Conservation (phyloP, 2,797 vertebrate species). For the Gymnocypris eckloni region DNA sequence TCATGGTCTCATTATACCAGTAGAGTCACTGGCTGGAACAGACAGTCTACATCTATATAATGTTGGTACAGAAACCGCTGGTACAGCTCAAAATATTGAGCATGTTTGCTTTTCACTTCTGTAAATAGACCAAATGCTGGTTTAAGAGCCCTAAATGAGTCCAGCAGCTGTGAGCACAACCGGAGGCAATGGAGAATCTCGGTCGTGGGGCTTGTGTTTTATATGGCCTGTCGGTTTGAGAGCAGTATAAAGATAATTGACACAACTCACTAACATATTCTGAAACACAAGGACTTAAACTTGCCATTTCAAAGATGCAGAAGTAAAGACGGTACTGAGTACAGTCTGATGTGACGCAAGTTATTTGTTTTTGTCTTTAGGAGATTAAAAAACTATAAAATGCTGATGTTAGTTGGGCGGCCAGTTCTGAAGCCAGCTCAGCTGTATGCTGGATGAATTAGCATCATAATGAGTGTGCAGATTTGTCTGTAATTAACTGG, state of each 20-base stretch:
- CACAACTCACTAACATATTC: neutral
- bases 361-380: neutral
- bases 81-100: conserved; percentile 68
- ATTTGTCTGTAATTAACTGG: conserved; percentile 59
- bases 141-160: conserved; percentile 67
- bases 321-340: neutral
- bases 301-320: neutral
- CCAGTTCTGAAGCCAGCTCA: conserved; percentile 28
- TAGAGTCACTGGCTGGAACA: conserved; percentile 61
- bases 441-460: conserved; percentile 52
- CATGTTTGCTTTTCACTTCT: conserved; percentile 68
- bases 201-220: conserved; percentile 21
- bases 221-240: conserved; percentile 41
- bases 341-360: conserved; percentile 23
- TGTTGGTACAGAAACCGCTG: conserved; percentile 67
- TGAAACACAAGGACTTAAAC: neutral
- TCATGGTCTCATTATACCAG: conserved; percentile 61
- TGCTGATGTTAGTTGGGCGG: conserved; percentile 33
- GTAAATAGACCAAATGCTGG: conserved; percentile 66
- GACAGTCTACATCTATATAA: conserved; percentile 68
- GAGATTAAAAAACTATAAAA: conserved; percentile 17
- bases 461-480: conserved; percentile 57
- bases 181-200: conserved; percentile 38
- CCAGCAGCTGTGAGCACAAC: conserved; percentile 66
- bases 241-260: conserved; percentile 9